Evolutionary conservation across 2,797 vertebrate genomes (phyloP).

Genomic region (Craterocephalus amniculus): DNA sequence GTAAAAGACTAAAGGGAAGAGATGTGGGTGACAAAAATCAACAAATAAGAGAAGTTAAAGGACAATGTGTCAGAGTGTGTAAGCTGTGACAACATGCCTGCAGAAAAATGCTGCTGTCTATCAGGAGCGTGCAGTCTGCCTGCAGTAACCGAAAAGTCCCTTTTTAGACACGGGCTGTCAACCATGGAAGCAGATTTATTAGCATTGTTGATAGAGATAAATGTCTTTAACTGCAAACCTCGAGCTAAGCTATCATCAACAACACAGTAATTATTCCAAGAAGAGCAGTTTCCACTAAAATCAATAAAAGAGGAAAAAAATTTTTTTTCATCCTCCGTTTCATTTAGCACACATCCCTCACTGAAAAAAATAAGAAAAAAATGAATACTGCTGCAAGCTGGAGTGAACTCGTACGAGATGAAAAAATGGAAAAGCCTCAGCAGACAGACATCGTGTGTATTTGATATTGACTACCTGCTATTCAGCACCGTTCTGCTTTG

Average conservation of each 20-base stretch:
- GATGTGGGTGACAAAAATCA: neutral
- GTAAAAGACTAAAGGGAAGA: neutral
- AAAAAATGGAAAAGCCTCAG: slow-evolving; percentile 41
- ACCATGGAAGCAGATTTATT: slow-evolving; percentile 29
- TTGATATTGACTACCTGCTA: slow-evolving; percentile 58
- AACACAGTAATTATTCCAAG: slow-evolving; percentile 27
- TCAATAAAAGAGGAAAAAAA: slow-evolving; percentile 55
- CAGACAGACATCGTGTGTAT: slow-evolving; percentile 16
- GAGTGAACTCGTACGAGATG: slow-evolving; percentile 19
- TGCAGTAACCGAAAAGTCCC: slow-evolving; percentile 8
- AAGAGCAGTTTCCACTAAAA: slow-evolving; percentile 33
- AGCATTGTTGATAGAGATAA: slow-evolving; percentile 49
- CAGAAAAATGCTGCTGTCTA: slow-evolving; percentile 23
- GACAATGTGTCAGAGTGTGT: slow-evolving; percentile 10
- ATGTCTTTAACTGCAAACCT: slow-evolving; percentile 31
- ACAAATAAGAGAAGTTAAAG: slow-evolving; percentile 10
- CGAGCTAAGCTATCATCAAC: slow-evolving; percentile 8
- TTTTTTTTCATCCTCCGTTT: slow-evolving; percentile 18
- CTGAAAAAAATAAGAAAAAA: slow-evolving; percentile 19
- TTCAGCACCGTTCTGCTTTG: slow-evolving; percentile 32
- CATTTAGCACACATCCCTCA: slow-evolving; percentile 15
- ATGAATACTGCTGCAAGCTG: slow-evolving; percentile 18
- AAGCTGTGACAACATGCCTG: slow-evolving; percentile 10
- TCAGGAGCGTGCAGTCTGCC: slow-evolving; percentile 2
- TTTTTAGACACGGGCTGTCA: neutral